Conservation (phyloP, 2,113 vertebrate genomes). For the Gymnocephalus cernua region DNA sequence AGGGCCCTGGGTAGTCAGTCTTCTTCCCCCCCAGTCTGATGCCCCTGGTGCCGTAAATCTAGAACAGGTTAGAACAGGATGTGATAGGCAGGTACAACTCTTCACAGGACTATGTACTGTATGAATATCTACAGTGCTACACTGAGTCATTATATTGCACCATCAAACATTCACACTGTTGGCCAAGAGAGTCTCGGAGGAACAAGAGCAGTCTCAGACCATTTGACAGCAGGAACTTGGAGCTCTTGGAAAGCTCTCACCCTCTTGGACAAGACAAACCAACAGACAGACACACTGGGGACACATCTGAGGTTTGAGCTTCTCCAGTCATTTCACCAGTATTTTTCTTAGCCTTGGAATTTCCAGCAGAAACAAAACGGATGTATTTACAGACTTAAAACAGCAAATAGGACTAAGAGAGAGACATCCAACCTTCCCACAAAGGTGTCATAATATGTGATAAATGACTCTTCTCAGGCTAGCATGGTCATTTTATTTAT, state of each 20-base stretch:
- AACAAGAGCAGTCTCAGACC: constrained; percentile 34
- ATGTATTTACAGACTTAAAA: not conserved
- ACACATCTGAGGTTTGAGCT: constrained; percentile 22
- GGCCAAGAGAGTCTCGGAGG: constrained; percentile 26
- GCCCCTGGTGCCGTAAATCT: too few relatives aligned
- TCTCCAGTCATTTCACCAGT: constrained; percentile 23
- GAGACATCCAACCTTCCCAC: not conserved
- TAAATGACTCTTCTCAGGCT: not conserved
- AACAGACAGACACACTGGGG: constrained; percentile 37
- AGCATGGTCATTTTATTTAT: not conserved
- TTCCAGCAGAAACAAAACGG: constrained; percentile 19
- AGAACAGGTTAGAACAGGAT: not conserved
- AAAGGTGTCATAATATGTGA: too few relatives aligned
- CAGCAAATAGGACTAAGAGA: not conserved
- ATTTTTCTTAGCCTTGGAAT: constrained; percentile 30
- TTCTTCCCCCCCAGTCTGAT: too few relatives aligned
- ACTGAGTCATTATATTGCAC: constrained; percentile 1
- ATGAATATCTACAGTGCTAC: not conserved
- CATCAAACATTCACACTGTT: constrained; percentile 6
- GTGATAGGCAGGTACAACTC: not conserved
- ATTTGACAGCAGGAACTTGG: constrained; percentile 27
- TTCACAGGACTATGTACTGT: not conserved
- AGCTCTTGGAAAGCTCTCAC: constrained; percentile 28
- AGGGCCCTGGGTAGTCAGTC: too few relatives aligned
- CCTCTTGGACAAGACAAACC: constrained; percentile 32